Evolutionary conservation across 1,140 invertebrate species (phyloP).

Genomic region (Bursaphelenchus mucronatus): DNA sequence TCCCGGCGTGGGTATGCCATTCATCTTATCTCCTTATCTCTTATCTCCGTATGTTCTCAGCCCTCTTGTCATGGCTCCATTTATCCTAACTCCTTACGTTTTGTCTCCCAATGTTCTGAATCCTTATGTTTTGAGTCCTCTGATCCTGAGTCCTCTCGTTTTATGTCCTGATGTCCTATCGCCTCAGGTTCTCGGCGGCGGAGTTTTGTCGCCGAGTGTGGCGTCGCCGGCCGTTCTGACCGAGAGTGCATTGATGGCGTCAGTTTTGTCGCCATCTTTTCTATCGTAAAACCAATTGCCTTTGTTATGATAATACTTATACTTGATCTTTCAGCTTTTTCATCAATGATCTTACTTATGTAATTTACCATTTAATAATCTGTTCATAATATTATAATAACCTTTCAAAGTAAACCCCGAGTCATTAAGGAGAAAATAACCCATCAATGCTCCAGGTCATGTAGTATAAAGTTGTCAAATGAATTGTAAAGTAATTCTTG

Average conservation of each 20-base stretch:
- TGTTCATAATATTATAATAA: too few species aligned
- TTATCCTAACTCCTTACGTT: conserved; percentile 10
- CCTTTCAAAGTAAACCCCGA: too few species aligned
- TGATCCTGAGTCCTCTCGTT: conserved; percentile 33
- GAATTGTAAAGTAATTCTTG: too few species aligned
- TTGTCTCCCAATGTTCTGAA: conserved; percentile 15
- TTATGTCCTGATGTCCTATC: conserved; percentile 35
- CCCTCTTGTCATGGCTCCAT: neutral
- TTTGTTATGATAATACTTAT: neutral
- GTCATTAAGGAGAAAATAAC: too few species aligned
- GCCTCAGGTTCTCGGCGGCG: conserved; percentile 28
- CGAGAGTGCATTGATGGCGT: conserved; percentile 48
- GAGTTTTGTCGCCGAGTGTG: conserved; percentile 46
- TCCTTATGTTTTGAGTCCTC: conserved; percentile 11
- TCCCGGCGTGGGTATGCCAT: conserved; percentile 1
- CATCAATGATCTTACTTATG: neutral
- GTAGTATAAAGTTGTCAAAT: too few species aligned
- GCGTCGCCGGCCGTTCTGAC: conserved; percentile 53
- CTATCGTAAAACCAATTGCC: conserved; percentile 34
- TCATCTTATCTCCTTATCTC: conserved; percentile 19
- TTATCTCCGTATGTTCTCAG: conserved; percentile 12
- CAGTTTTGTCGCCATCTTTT: conserved; percentile 52
- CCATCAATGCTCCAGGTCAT: too few species aligned
- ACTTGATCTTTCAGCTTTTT: neutral
- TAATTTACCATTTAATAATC: neutral